Percentiles rank a stretch among this genome's conserved stretches.
phyloP scores from a whole-genome alignment of 1,140 invertebrate species.

The Parapsyche elsis region DNA sequence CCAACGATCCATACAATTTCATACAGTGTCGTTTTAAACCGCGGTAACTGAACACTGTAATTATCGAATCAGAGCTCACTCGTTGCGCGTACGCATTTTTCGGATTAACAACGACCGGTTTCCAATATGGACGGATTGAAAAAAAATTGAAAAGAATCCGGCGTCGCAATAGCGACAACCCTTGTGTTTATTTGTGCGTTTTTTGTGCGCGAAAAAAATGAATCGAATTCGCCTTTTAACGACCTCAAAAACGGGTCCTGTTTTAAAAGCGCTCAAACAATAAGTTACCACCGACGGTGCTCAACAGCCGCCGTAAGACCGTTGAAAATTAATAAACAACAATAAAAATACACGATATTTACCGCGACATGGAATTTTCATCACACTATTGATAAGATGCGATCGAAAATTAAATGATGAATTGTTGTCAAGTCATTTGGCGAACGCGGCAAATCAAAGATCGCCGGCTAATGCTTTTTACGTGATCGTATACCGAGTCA shows the following conservation, averaged over 20 bases:
- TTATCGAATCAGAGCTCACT: background rate
- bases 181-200: conserved; percentile 8
- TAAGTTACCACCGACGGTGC: conserved; percentile 29
- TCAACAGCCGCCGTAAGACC: conserved; percentile 13
- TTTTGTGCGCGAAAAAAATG: background rate
- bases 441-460: conserved; percentile 1
- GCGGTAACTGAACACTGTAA: background rate
- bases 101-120: background rate
- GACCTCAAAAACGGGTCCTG: conserved; percentile 29
- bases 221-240: conserved; percentile 24
- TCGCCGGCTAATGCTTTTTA: conserved; percentile 35
- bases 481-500: conserved; percentile 33
- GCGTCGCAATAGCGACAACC: conserved; percentile 9
- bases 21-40: no score
- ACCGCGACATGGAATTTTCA: background rate
- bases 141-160: background rate
- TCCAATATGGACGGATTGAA: background rate
- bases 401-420: conserved; percentile 3
- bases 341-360: conserved; percentile 10
- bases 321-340: conserved; percentile 17
- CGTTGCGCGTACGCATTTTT: background rate
- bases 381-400: background rate
- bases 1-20: background rate
- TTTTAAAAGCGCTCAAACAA: conserved; percentile 18
- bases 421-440: conserved; percentile 27